Evolutionary conservation across 2,113 vertebrate genomes (phyloP).

Genomic region (Dipodomys spectabilis): DNA sequence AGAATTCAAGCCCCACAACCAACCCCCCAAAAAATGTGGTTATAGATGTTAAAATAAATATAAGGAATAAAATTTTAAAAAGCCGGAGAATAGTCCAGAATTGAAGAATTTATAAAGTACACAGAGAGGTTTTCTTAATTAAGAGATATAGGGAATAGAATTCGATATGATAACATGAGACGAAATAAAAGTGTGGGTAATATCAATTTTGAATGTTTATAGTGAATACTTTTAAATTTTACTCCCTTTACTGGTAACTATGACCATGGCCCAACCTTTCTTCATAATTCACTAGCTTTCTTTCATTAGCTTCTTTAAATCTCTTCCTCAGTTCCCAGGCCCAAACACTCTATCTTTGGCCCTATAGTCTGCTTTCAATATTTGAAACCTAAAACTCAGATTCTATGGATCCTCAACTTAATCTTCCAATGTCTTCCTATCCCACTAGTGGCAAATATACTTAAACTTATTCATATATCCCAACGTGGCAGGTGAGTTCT

Average conservation of each 20-base stretch:
- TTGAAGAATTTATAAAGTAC: background rate
- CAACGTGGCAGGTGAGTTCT: background rate
- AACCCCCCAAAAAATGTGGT: background rate
- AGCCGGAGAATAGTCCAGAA: background rate
- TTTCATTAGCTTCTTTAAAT: background rate
- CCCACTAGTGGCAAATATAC: background rate
- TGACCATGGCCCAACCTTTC: background rate
- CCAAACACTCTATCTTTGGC: too few species aligned
- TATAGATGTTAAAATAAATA: constrained; percentile 15
- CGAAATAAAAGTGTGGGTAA: background rate
- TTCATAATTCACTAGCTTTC: background rate
- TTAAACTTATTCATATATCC: background rate
- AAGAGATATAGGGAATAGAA: background rate
- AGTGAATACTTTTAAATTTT: background rate
- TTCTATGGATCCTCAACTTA: background rate
- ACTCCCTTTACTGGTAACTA: background rate
- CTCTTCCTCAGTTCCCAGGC: background rate
- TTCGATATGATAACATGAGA: background rate
- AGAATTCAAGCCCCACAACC: too few species aligned
- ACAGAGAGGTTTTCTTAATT: background rate
- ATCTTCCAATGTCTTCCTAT: background rate
- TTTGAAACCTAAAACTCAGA: background rate
- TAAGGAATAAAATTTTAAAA: background rate
- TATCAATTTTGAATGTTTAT: background rate
- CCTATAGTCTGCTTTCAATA: background rate